Evolutionary conservation across 2,888 invertebrate genomes (phyloP), one percentile per base, ranked within the genome.

Genomic region (Acanthosepion lycidas): DNA sequence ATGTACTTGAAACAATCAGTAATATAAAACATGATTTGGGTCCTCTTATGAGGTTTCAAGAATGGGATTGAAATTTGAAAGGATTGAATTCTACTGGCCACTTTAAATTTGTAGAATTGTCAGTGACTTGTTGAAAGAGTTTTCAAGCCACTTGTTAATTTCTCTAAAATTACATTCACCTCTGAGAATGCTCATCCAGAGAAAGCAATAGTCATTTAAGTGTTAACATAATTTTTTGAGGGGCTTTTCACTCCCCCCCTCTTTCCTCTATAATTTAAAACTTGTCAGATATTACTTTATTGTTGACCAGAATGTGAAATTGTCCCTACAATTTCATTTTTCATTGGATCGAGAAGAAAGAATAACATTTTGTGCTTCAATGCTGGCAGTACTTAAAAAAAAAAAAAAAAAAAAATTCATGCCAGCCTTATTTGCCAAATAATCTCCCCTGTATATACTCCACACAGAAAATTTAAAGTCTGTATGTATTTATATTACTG

Each of bases 361-460:
- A 78, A 78, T n/a, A 78, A 78, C 33, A 15, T 78, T 78, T 78
- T 78, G 78, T 78, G n/a, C 78, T n/a, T 33, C 78, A n/a, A 4
- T 78, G 78, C 15, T 78, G 78, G 78, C 78, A 78, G 78, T 1
- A 78, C 59, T 59, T 59, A 3, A 78, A 78, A n/a, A 78, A n/a
- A n/a, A n/a, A n/a, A 5, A 9, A 78, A 33, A 42, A 42, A 42
- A 78, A 15, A 15, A 78, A n/a, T n/a, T 33, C 78, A 78, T 33
- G 33, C 78, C n/a, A 78, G 78, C 78, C 78, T 78, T 78, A 78
- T n/a, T 78, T 78, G n/a, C 78, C n/a, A n/a, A 78, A 78, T 78
- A n/a, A 12, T 15, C 33, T 78, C n/a, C 15, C 78, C 78, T 33
- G 15, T 78, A 33, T 78, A 78, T 78, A n/a, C 33, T 78, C n/a